Conservation (phyloP, 1,140 invertebrate genomes). For the Parasteatoda tepidariorum region DNA sequence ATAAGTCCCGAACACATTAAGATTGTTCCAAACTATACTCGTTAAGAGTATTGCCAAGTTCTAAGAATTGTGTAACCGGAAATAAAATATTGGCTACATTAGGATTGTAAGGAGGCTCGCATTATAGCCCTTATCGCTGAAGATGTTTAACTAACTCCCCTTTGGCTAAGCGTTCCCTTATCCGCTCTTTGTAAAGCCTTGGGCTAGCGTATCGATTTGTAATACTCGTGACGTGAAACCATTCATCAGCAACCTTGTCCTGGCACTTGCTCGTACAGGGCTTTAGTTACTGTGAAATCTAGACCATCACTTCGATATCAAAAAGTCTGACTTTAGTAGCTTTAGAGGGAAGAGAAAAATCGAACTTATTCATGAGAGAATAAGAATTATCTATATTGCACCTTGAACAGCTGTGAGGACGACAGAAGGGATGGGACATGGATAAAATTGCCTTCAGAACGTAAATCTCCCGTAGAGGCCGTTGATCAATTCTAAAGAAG, state of each 20-base stretch:
- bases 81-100: not conserved
- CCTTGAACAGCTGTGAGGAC: not conserved
- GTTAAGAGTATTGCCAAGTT: too few species aligned
- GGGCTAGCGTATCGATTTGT: conserved; percentile 54
- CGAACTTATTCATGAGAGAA: conserved; percentile 49
- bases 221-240: conserved; percentile 50
- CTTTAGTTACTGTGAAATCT: conserved; percentile 42
- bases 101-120: not conserved
- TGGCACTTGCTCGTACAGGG: conserved; percentile 24
- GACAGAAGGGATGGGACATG: not conserved
- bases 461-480: too few species aligned
- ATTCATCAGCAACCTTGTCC: conserved; percentile 44
- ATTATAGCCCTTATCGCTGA: not conserved
- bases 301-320: not conserved
- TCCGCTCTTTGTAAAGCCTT: conserved; percentile 19
- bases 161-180: conserved; percentile 25
- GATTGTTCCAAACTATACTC: too few species aligned
- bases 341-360: conserved; percentile 5
- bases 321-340: not conserved
- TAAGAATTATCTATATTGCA: conserved; percentile 47
- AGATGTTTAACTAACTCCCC: not conserved
- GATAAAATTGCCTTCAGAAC: not conserved
- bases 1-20: too few species aligned
- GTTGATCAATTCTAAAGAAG: too few species aligned
- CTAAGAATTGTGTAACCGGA: not conserved